phyloP scores from a whole-genome alignment of 2,888 invertebrate species.

The Pammene aurita region DNA sequence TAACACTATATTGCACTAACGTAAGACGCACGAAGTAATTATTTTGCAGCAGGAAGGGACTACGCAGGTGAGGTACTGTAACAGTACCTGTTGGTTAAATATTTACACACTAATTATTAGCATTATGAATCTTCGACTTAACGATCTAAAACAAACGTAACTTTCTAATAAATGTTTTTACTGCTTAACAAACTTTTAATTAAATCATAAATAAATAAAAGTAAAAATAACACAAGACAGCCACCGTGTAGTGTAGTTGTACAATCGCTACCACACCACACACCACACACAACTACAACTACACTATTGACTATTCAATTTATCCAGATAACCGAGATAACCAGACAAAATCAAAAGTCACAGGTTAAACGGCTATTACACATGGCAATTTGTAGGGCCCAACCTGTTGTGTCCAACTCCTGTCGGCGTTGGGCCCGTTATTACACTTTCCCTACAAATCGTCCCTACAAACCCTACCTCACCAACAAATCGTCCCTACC shows the following conservation, averaged over 20 bases:
- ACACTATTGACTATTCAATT: too few species aligned
- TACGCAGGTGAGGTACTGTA: conserved; percentile 53
- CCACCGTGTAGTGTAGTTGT: conserved; percentile 11
- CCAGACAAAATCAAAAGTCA: conserved; percentile 18
- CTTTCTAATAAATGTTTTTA: conserved; percentile 9
- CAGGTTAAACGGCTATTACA: too few species aligned
- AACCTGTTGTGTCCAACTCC: too few species aligned
- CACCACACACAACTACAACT: too few species aligned
- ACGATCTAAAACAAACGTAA: conserved; percentile 13
- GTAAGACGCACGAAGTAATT: background rate
- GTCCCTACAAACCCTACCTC: too few species aligned
- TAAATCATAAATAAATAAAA: conserved; percentile 37
- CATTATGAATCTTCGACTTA: conserved; percentile 42
- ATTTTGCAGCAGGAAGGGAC: conserved; percentile 31
- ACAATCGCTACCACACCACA: conserved; percentile 19
- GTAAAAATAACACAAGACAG: conserved; percentile 29
- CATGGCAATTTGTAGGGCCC: too few species aligned
- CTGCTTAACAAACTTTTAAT: conserved; percentile 1
- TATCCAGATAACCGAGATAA: background rate
- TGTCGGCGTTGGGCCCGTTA: too few species aligned
- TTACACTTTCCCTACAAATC: too few species aligned
- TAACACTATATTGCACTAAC: conserved; percentile 36
- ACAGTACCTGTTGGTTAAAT: conserved; percentile 55
- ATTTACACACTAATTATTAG: conserved; percentile 51
- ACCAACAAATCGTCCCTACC: too few species aligned